These are phyloP conservation scores for Monoplex corrugatus DNA, from an alignment of 2,888 invertebrate genomes.

Conservation along the genomic window DNA sequence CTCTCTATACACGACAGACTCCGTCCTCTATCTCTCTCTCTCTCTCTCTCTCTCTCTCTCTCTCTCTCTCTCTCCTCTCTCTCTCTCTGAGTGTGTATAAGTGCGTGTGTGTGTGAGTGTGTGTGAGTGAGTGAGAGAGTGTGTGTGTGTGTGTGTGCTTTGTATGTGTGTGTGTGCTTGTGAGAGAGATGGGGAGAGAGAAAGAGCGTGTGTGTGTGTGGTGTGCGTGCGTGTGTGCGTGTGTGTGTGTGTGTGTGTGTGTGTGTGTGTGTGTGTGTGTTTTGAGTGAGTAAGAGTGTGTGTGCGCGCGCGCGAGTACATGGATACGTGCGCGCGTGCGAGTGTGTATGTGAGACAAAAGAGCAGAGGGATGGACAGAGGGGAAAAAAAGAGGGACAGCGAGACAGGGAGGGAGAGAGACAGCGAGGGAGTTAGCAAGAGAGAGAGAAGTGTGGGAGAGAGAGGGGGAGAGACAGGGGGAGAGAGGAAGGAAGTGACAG, in stretches of 20 bases:
- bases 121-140: not conserved
- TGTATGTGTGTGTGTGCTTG: not conserved
- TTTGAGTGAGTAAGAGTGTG: not conserved
- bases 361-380: not conserved
- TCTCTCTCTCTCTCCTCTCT: not conserved
- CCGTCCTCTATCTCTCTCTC: too few species aligned
- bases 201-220: not conserved
- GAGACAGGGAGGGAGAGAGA: too few species aligned
- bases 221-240: not conserved
- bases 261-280: not conserved
- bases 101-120: slow-evolving; percentile 20
- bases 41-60: too few species aligned
- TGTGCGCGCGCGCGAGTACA: not conserved
- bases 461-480: not conserved
- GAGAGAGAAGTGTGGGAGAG: too few species aligned
- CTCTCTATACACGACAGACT: too few species aligned
- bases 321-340: not conserved
- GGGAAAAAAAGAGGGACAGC: not conserved
- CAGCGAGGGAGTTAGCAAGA: too few species aligned
- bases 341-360: not conserved
- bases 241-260: slow-evolving; percentile 17
- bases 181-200: not conserved
- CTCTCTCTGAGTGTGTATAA: too few species aligned
- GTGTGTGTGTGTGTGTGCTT: slow-evolving; percentile 24
- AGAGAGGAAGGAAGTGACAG: not conserved